Evolutionary conservation across 2,797 vertebrate genomes (phyloP), one percentile per base, ranked within the genome.

Genomic region (Chanos chanos): DNA sequence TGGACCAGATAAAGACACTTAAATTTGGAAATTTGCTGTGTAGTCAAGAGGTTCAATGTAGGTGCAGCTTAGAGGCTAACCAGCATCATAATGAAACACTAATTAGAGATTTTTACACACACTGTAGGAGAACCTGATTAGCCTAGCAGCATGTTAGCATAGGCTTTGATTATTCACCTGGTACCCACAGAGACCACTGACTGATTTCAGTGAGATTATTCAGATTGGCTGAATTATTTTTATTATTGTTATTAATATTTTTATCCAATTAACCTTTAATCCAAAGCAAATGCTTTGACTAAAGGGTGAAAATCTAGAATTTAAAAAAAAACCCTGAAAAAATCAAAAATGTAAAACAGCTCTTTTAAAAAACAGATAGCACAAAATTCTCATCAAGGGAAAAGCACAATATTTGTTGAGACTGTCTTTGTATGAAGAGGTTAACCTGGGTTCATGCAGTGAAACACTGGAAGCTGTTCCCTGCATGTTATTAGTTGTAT

Each of bases 61-160:
- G 31, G 34, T 22, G 4, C 22, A 8, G n/a, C 51, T 30, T 22
- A 8, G 4, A 22, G n/a, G 6, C 30, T 51, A 12, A 51, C 51
- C 19, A 22, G 22, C 30, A 51, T 51, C n/a, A n/a, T n/a, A n/a
- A n/a, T n/a, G n/a, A n/a, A n/a, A n/a, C n/a, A n/a, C n/a, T n/a
- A n/a, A n/a, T n/a, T n/a, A n/a, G n/a, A n/a, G n/a, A n/a, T n/a
- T n/a, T n/a, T n/a, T n/a, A n/a, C n/a, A n/a, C n/a, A 7, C 19
- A 43, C 37, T 40, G 4, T 15, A 39, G 15, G 52, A 67, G 63
- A 28, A 49, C 49, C 16, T 25, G 45, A 61, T 19, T 67, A 73
- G 73, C 41, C 48, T 5, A 5, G 7, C 30, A 34, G 48, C 30
- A 5, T 51, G 48, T 51, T 52, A 25, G 27, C 50, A 37, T 15